Conservation (phyloP, 1,140 invertebrate genomes). For the Tribolium castaneum region DNA sequence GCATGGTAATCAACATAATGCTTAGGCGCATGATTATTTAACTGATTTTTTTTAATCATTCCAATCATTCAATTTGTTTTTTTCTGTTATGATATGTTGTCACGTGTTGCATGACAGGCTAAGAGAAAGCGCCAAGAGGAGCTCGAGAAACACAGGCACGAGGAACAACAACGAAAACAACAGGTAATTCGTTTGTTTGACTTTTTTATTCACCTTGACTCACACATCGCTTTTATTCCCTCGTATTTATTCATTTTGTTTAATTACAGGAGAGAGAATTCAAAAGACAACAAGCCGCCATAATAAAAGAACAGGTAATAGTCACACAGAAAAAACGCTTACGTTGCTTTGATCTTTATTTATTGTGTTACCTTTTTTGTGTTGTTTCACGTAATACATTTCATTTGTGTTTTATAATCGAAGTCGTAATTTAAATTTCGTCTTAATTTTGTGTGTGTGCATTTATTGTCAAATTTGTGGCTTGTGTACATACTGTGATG, state of each 20-base stretch:
- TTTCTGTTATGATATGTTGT: conserved; percentile 37
- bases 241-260: conserved; percentile 5
- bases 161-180: conserved; percentile 85
- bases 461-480: conserved; percentile 50
- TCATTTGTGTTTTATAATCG: conserved; percentile 29
- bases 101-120: conserved; percentile 71
- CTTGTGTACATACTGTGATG: conserved; percentile 61
- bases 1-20: conserved; percentile 40
- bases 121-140: conserved; percentile 88
- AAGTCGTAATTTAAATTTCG: neutral
- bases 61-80: conserved; percentile 11
- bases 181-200: conserved; percentile 72
- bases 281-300: conserved; percentile 85
- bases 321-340: conserved; percentile 53
- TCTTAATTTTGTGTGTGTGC: conserved; percentile 17
- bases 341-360: conserved; percentile 24
- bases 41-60: neutral
- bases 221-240: neutral
- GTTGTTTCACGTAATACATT: conserved; percentile 37
- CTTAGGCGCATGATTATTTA: conserved; percentile 43
- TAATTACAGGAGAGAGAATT: conserved; percentile 85
- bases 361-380: conserved; percentile 9
- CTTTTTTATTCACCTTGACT: conserved; percentile 6
- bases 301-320: conserved; percentile 88
- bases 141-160: conserved; percentile 83